A percentile compares a stretch with the other conserved stretches of the same genome.
These are phyloP conservation scores for Cladopsammia gracilis DNA, from an alignment of 64 coral and sea anemone genomes.

Conservation along the genomic window DNA sequence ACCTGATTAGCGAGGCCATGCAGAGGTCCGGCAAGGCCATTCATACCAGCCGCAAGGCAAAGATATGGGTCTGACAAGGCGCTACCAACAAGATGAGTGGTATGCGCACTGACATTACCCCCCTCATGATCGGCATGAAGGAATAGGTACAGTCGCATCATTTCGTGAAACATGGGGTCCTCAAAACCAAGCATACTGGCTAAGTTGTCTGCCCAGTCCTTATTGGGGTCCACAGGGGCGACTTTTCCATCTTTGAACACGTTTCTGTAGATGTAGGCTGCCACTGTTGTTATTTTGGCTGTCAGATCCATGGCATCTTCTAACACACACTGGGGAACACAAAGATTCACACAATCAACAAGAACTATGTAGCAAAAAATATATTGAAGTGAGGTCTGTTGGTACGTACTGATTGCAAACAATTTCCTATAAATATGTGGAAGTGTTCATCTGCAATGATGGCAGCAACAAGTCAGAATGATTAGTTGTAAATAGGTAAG, in stretches of 20 bases:
- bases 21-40: conserved; percentile 96
- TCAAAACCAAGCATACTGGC: conserved; percentile 96
- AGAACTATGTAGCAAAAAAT: not conserved
- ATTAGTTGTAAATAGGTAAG: no score
- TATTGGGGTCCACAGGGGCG: conserved; percentile 88
- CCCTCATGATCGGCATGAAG: conserved; percentile 98
- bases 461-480: no score
- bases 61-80: conserved; percentile 96
- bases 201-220: conserved; percentile 95
- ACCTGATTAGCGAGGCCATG: conserved; percentile 99
- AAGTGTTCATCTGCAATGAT: no score
- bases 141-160: conserved; percentile 92
- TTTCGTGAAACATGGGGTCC: conserved; percentile 85
- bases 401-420: no score
- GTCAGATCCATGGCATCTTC: conserved; percentile 99
- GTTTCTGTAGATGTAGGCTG: conserved; percentile 96
- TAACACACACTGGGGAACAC: conserved; percentile 76
- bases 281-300: conserved; percentile 95
- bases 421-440: no score
- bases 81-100: conserved; percentile 92
- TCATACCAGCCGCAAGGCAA: conserved; percentile 98
- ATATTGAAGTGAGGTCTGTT: not conserved
- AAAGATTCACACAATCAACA: not conserved
- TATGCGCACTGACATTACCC: conserved; percentile 97
- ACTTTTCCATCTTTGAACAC: conserved; percentile 97